These are phyloP conservation scores for Scaeva pyrastri DNA, from an alignment of 2,888 invertebrate genomes.

Conservation along the genomic window DNA sequence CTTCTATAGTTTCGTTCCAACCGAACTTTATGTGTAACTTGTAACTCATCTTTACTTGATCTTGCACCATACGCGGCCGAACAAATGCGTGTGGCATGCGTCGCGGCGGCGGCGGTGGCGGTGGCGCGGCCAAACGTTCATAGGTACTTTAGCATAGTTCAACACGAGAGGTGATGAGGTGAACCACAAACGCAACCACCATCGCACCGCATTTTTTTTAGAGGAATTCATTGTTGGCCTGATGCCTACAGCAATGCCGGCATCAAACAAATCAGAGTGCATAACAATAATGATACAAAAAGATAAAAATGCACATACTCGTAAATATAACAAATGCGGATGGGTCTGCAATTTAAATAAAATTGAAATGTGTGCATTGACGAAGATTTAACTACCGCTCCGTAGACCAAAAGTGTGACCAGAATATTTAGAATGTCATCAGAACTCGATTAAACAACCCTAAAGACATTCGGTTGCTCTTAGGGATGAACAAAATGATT, in stretches of 20 bases:
- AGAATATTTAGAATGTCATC: not conserved
- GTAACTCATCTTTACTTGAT: slow-evolving; percentile 1
- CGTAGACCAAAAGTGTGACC: slow-evolving; percentile 18
- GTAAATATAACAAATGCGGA: slow-evolving; percentile 21
- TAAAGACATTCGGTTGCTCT: no score
- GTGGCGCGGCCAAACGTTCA: not conserved
- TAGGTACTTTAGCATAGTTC: not conserved
- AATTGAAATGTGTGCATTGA: slow-evolving; percentile 23
- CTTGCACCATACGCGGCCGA: slow-evolving; percentile 4
- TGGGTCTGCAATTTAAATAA: slow-evolving; percentile 23
- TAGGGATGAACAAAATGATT: no score
- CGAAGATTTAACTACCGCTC: slow-evolving; percentile 3
- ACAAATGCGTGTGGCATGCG: slow-evolving; percentile 16
- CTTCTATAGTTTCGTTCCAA: not conserved
- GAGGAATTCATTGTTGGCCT: slow-evolving; percentile 23
- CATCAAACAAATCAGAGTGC: slow-evolving; percentile 29
- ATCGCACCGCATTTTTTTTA: slow-evolving; percentile 1
- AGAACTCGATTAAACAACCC: no score
- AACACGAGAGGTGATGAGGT: slow-evolving; percentile 34
- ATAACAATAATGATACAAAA: slow-evolving; percentile 3
- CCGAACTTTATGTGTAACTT: not conserved
- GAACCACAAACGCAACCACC: slow-evolving; percentile 24
- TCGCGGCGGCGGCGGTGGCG: not conserved
- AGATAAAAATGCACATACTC: not conserved
- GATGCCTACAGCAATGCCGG: slow-evolving; percentile 18